Evolutionary conservation across 2,888 invertebrate species (phyloP).

Genomic region (Siphonodentalium dalli): DNA sequence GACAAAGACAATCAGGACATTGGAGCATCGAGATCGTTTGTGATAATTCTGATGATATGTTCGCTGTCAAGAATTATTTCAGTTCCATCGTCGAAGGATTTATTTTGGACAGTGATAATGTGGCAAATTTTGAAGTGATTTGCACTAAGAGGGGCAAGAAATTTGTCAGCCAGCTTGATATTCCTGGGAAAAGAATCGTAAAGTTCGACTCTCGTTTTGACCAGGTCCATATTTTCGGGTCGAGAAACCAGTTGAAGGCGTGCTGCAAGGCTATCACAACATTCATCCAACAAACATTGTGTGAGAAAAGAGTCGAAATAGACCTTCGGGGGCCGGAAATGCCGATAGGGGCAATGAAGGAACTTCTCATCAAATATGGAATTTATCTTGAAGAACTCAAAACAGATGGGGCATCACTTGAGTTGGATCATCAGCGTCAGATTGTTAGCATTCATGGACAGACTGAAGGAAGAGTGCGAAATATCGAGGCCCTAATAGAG

Average conservation of each 20-base stretch:
- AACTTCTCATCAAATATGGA: constrained; percentile 35
- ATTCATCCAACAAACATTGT: background rate
- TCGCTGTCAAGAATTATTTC: too few relatives aligned
- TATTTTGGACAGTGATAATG: constrained; percentile 23
- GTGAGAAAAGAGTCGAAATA: constrained; percentile 9
- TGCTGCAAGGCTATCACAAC: too few relatives aligned
- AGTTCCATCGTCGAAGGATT: constrained; percentile 33
- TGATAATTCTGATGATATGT: too few relatives aligned
- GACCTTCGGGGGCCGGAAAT: constrained; percentile 31
- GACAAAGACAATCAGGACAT: too few relatives aligned
- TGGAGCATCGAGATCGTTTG: too few relatives aligned
- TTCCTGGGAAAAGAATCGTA: too few relatives aligned
- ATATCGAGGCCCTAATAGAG: too few relatives aligned
- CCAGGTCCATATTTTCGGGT: too few relatives aligned
- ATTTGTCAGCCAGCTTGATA: constrained; percentile 25
- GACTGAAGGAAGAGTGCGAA: constrained; percentile 1
- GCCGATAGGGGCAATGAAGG: constrained; percentile 45
- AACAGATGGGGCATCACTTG: constrained; percentile 18
- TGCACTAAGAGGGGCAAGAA: constrained; percentile 31
- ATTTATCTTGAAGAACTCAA: constrained; percentile 31
- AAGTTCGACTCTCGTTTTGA: too few relatives aligned
- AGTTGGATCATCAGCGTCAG: too few relatives aligned
- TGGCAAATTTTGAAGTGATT: constrained; percentile 15
- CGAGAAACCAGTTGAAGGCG: too few relatives aligned
- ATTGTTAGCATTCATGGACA: background rate